Base-by-base conservation (phyloP, 1,140 invertebrate genomes). In the Pseudomyrmex gracilis region DNA sequence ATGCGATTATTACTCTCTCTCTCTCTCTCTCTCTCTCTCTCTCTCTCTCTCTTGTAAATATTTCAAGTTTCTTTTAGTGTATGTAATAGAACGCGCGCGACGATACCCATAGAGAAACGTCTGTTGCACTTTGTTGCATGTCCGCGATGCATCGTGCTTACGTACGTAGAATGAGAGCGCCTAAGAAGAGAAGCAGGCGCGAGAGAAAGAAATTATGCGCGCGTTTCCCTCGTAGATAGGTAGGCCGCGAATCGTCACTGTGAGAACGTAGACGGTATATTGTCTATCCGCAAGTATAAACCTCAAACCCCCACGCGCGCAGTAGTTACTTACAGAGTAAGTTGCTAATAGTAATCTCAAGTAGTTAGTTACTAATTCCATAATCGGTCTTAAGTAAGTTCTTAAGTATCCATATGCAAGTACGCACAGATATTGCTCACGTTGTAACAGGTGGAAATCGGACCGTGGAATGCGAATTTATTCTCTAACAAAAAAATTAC, bases 341-440 rank as follows among this genome's bases (percentile, higher is more conserved):
- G 53, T 80, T 80, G 47, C 76, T 78, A 78, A 78, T 78, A 68
- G 43, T 70, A 80, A 80, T 80, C 17, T 20, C 43, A 58, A 70
- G 53, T 80, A 60, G 64, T 70, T 80, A 49, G 51, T 57, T 57
- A 47, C 43, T 70, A 70, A 70, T 80, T 49, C 43, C n/a, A 58
- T 70, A 80, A 80, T 80, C 53, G 12, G 10, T 80, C n/a, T 80
- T 17, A 70, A 70, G 43, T 67, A 58, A 70, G 66, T 58, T 68
- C 53, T 70, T 78, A 80, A 68, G 43, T 47, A 20, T 70, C 20
- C 34, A 17, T 70, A 57, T 34, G 64, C 15, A 47, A 13, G 13
- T 24, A 57, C 47, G 34, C 34, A 45, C 47, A 68, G 13, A 24
- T 57, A 45, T 12, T 45, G 45, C 2, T 8, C 12, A 60, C 15